Base-by-base conservation (phyloP, 1,140 invertebrate genomes). In the Adelges cooleyi region DNA sequence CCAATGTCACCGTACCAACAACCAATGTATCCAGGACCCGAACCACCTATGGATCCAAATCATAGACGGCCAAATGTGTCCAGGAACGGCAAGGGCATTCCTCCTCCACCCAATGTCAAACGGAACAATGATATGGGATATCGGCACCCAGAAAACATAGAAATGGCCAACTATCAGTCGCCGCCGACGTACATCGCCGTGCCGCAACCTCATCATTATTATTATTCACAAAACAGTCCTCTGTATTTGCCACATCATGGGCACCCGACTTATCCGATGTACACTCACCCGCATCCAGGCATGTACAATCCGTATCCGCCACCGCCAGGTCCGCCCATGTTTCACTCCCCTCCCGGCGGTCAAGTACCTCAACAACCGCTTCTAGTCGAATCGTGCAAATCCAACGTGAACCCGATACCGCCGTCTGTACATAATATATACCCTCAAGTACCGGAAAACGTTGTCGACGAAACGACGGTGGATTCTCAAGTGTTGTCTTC, bases 311-410 rank as follows among this genome's bases (percentile, higher is more conserved):
- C 56, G 46, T 62, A 62, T 20, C 56, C 25, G 33, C 56, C 29
- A 33, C 38, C 36, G 6, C 40, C 56, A 20, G 56, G 56, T 48
- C 56, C 56, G 22, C 42, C 42, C 10, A 48, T 62, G 42, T 62
- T 46, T 10, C 56, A 62, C 29, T 62, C 56, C 44, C 56, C 56
- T 27, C 42, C 56, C 29, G 25, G 23, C 20, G 42, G 56, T 33
- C 56, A 62, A 62, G 56, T 62, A 17, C 56, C 56, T 22, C 56
- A 62, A 18, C 56, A 62, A 62, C 56, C 56, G 10, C 56, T 62
- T 62, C 29, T 62, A 62, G 56, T 62, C 2, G 56, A 62, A 62
- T 48, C 56, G 10, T 62, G 56, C 17, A 62, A 62, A 62, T 25
- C 56, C 29, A 62, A 48, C 33, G 18, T 62, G 10, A 62, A 62